Evolutionary conservation across 2,888 invertebrate species (phyloP).

Genomic region (Incurvaria masculella): DNA sequence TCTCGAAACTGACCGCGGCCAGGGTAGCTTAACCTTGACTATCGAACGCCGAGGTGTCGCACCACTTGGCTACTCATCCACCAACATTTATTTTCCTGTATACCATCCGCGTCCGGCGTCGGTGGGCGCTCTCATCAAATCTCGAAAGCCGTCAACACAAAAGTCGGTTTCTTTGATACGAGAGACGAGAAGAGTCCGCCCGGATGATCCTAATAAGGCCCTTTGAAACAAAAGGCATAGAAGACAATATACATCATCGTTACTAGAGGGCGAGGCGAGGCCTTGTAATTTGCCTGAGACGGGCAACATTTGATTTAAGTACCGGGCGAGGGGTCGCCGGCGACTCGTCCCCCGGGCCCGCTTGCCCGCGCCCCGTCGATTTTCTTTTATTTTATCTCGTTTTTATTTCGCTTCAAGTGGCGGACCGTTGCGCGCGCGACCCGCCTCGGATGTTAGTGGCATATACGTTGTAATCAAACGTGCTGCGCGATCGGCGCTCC

Average conservation of each 20-base stretch:
- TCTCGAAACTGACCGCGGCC: too few species aligned
- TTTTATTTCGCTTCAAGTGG: conserved; percentile 25
- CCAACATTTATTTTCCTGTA: too few species aligned
- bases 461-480: background rate
- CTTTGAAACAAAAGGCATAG: background rate
- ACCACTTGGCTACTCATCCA: too few species aligned
- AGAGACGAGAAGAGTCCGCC: background rate
- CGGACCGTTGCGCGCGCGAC: background rate
- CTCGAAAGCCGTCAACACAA: too few species aligned
- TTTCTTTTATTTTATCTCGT: conserved; percentile 31
- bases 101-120: too few species aligned
- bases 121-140: too few species aligned
- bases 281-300: conserved; percentile 1
- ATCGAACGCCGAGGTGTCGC: too few species aligned
- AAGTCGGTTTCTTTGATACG: background rate
- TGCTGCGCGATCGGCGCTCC: too few species aligned
- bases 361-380: conserved; percentile 26
- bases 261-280: background rate
- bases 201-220: background rate
- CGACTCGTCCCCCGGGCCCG: background rate
- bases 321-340: background rate
- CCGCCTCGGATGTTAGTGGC: background rate
- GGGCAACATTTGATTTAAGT: conserved; percentile 2
- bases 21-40: too few species aligned
- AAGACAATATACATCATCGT: background rate